Conservation (phyloP, 2,888 invertebrate species). For the Apotomis betuletana region DNA sequence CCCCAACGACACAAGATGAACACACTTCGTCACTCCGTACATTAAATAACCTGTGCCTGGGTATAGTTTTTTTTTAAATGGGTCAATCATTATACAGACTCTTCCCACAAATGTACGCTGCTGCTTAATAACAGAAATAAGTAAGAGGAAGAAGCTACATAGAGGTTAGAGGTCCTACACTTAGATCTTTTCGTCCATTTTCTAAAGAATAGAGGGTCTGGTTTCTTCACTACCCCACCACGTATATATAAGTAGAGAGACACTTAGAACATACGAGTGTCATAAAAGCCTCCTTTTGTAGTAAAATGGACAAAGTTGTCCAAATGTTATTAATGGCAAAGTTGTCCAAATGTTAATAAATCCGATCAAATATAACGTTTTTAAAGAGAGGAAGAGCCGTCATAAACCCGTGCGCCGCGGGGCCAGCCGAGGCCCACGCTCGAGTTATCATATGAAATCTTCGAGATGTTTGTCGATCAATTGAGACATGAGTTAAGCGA, state of each 20-base stretch:
- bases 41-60: no score
- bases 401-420: no score
- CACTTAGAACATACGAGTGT: not conserved
- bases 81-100: no score
- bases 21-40: no score
- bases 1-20: no score
- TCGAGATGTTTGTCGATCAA: not conserved
- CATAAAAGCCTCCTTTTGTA: not conserved
- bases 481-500: not conserved
- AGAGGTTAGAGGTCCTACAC: no score
- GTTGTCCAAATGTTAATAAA: not conserved
- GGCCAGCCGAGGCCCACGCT: not conserved
- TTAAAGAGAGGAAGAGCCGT: not conserved
- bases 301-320: slow-evolving; percentile 20
- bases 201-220: no score
- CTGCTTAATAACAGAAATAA: no score
- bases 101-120: no score
- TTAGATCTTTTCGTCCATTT: no score
- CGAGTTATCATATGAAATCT: not conserved
- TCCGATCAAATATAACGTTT: slow-evolving; percentile 25
- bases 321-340: slow-evolving; percentile 9
- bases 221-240: not conserved
- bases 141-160: no score
- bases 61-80: no score
- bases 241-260: not conserved